Conservation (phyloP, 2,113 vertebrate species). For the Epinephelus moara region DNA sequence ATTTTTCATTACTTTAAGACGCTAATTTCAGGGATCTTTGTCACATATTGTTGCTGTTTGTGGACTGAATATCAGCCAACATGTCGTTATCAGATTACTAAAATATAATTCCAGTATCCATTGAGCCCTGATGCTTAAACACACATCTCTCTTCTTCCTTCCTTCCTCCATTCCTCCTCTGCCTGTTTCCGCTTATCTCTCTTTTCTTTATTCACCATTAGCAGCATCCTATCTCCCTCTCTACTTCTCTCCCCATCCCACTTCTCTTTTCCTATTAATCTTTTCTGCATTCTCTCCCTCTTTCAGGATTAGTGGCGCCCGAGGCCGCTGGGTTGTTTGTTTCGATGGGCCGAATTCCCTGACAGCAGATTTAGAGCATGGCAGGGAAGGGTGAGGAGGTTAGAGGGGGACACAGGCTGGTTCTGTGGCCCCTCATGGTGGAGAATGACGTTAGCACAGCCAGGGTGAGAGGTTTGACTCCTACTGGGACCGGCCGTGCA, state of each 20-base stretch:
- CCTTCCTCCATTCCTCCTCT: background rate
- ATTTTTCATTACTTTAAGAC: background rate
- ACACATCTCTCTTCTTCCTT: background rate
- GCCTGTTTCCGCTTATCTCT: background rate
- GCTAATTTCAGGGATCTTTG: background rate
- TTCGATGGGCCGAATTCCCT: slow-evolving; percentile 37
- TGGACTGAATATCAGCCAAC: background rate
- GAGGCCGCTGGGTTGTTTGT: background rate
- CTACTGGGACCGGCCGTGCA: slow-evolving; percentile 16
- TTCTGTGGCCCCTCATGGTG: slow-evolving; percentile 30
- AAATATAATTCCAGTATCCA: background rate
- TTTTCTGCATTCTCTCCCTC: background rate
- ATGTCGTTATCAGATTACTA: no score
- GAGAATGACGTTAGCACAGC: slow-evolving; percentile 2
- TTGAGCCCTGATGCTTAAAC: background rate
- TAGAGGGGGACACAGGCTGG: slow-evolving; percentile 12
- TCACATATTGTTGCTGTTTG: background rate
- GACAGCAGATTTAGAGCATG: slow-evolving; percentile 28
- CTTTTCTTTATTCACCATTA: slow-evolving; percentile 2
- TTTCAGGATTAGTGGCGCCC: slow-evolving; percentile 11
- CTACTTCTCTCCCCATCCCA: background rate
- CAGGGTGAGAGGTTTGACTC: slow-evolving; percentile 38
- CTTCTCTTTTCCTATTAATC: background rate
- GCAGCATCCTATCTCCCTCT: background rate
- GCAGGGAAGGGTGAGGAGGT: slow-evolving; percentile 9